A percentile compares a stretch with the other conserved stretches of the same genome.
phyloP scores from a whole-genome alignment of 2,797 vertebrate genomes.

The Lacerta agilis region DNA sequence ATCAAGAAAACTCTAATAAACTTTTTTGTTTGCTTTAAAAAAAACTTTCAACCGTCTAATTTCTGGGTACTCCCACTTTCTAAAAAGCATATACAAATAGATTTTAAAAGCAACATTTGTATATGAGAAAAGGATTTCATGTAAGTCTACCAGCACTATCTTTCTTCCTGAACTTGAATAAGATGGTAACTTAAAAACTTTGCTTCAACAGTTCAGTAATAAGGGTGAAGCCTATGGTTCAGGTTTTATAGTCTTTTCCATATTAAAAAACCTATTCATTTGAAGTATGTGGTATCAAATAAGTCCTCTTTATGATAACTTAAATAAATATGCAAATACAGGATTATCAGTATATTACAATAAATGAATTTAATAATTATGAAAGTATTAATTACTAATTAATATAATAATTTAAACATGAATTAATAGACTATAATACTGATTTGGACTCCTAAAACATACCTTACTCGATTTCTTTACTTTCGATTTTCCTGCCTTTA shows the following conservation, averaged over 20 bases:
- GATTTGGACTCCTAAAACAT: conserved; percentile 59
- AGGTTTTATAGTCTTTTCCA: neutral
- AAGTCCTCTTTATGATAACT: neutral
- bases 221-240: neutral
- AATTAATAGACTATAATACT: neutral
- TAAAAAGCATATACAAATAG: neutral
- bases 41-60: neutral
- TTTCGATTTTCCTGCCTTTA: conserved; percentile 86
- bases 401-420: neutral
- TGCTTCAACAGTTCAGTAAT: neutral
- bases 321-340: neutral
- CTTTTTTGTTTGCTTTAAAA: neutral
- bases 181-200: neutral
- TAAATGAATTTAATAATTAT: neutral
- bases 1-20: neutral
- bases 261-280: neutral
- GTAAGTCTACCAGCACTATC: neutral
- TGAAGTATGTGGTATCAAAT: conserved; percentile 20
- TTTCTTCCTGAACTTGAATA: neutral
- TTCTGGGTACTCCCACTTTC: neutral
- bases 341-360: neutral
- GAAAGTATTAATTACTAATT: no score
- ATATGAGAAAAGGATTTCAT: neutral
- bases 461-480: conserved; percentile 90
- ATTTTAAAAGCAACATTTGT: neutral